Percentiles rank a stretch among this genome's conserved stretches.
phyloP scores from a whole-genome alignment of 2,113 vertebrate genomes.

The Hippoglossus stenolepis region DNA sequence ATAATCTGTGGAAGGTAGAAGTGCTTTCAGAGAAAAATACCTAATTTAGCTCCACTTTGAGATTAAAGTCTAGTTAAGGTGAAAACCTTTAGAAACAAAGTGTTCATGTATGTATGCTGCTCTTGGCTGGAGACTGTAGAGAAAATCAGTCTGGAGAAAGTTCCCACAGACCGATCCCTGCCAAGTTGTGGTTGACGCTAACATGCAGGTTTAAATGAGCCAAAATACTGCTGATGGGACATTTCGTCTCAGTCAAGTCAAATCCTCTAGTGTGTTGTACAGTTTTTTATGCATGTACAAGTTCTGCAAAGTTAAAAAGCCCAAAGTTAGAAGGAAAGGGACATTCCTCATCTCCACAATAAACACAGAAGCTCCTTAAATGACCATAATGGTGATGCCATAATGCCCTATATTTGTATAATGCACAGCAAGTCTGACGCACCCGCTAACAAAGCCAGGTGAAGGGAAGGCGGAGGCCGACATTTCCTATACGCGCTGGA shows the following conservation, averaged over 20 bases:
- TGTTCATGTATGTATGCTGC: conserved; percentile 24
- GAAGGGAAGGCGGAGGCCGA: background rate
- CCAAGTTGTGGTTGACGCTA: conserved; percentile 34
- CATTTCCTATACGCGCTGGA: background rate
- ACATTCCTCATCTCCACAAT: too few species aligned
- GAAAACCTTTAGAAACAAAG: conserved; percentile 13
- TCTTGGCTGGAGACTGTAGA: conserved; percentile 34
- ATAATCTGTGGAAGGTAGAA: conserved; percentile 12
- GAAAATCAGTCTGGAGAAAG: conserved; percentile 40
- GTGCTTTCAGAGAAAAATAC: conserved; percentile 16
- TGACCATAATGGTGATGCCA: background rate
- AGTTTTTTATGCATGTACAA: background rate
- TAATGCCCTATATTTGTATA: background rate
- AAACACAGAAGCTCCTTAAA: background rate
- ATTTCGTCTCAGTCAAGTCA: background rate
- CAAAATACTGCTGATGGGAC: background rate
- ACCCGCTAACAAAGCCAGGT: background rate
- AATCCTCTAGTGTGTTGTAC: too few species aligned
- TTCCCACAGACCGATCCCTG: conserved; percentile 24
- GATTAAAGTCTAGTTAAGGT: conserved; percentile 3
- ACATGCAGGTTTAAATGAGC: background rate
- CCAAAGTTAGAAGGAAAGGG: too few species aligned
- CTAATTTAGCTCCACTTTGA: conserved; percentile 3
- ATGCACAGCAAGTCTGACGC: background rate
- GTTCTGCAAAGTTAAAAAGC: too few species aligned